Percentiles rank a stretch among this genome's conserved stretches.
Evolutionary conservation across 2,113 vertebrate genomes (phyloP).

Genomic region (Todiramphus saurophagus): DNA sequence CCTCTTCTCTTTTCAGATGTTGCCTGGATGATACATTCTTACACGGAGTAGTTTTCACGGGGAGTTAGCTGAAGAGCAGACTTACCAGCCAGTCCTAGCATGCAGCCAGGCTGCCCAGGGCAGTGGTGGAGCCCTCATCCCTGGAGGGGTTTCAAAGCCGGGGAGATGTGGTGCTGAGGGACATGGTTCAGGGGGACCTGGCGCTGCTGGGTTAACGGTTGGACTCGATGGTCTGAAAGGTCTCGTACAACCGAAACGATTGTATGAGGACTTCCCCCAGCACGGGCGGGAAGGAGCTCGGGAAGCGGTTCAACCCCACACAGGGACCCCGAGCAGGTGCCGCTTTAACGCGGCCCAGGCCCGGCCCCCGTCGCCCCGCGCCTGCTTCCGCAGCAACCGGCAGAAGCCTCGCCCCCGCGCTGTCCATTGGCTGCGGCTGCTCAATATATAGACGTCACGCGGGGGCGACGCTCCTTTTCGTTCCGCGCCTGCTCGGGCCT

Average conservation of each 20-base stretch:
- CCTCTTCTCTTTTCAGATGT: not conserved
- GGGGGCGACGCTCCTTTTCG: constrained; percentile 13
- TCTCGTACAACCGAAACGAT: too few relatives aligned
- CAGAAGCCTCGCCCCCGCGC: not conserved
- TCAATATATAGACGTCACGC: constrained; percentile 64
- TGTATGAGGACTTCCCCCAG: too few relatives aligned
- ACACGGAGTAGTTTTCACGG: not conserved
- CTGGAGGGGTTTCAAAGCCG: too few relatives aligned
- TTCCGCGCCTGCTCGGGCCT: constrained; percentile 60
- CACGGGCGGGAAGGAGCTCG: not conserved
- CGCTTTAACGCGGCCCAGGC: not conserved
- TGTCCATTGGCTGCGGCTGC: not conserved
- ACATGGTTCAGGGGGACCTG: too few relatives aligned
- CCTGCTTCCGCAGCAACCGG: not conserved
- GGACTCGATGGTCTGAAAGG: too few relatives aligned
- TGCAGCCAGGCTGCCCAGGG: not conserved
- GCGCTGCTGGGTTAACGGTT: too few relatives aligned
- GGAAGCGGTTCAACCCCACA: not conserved
- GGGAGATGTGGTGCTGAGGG: too few relatives aligned
- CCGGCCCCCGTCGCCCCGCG: not conserved
- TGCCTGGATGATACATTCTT: not conserved
- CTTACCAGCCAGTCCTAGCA: not conserved
- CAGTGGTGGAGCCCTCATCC: too few relatives aligned
- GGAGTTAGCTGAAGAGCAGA: not conserved
- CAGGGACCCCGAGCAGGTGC: not conserved